These are phyloP conservation scores for Pitta sordida DNA, from an alignment of 2,113 vertebrate species.

Conservation along the genomic window DNA sequence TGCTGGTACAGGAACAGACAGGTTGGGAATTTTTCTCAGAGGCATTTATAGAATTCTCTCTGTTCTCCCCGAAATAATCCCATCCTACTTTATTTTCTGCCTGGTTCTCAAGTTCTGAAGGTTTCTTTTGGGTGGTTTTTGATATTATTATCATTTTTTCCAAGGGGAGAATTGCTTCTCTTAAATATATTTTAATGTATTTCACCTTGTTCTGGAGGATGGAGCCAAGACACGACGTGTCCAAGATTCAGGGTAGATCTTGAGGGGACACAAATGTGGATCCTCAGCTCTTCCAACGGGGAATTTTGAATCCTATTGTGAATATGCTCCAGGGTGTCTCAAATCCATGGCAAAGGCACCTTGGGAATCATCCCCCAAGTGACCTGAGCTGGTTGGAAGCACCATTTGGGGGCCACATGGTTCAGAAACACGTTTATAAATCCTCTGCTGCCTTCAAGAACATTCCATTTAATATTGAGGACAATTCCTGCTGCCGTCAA, in stretches of 20 bases:
- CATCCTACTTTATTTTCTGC: background rate
- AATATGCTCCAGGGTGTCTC: no score
- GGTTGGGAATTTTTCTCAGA: background rate
- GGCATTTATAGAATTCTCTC: background rate
- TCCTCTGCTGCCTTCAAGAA: no score
- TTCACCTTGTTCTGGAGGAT: background rate
- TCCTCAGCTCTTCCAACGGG: no score
- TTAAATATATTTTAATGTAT: background rate
- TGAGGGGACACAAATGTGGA: background rate
- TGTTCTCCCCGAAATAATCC: background rate
- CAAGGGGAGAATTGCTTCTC: background rate
- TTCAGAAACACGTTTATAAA: no score
- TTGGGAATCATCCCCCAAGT: no score
- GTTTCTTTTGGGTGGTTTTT: background rate
- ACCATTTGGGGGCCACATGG: no score
- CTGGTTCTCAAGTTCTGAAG: background rate
- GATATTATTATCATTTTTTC: background rate
- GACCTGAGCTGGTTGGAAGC: no score
- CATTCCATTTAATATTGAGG: no score
- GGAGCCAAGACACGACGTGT: background rate
- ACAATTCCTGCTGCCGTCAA: no score
- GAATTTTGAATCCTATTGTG: background rate
- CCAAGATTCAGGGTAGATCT: background rate
- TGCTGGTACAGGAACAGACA: background rate
- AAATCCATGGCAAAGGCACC: no score